Percentiles rank a stretch among this genome's conserved stretches.
Conservation (phyloP, 2,113 vertebrate species). For the Rhabdornis inornatus region DNA sequence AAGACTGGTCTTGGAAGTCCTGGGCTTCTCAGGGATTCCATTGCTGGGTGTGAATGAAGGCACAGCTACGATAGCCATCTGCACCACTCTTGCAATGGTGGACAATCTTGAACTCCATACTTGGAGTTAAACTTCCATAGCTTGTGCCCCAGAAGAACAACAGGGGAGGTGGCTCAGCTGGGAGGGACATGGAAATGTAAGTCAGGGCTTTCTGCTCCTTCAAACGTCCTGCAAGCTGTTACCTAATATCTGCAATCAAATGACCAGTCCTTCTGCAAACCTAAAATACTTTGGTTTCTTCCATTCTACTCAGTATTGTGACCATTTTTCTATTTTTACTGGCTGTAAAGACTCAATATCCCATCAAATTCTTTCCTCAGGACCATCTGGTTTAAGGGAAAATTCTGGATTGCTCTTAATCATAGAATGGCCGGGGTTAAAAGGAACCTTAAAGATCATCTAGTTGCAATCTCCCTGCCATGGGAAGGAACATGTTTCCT, state of each 20-base stretch:
- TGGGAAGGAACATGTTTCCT: background rate
- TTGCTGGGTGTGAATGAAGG: background rate
- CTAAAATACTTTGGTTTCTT: background rate
- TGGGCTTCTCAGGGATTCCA: background rate
- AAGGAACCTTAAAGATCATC: background rate
- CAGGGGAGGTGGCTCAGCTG: background rate
- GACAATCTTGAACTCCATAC: background rate
- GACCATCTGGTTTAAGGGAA: background rate
- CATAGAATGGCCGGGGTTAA: background rate
- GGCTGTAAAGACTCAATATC: background rate
- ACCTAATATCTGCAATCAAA: background rate
- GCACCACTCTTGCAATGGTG: rapidly evolving
- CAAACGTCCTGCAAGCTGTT: background rate
- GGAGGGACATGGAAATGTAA: background rate
- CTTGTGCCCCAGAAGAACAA: background rate
- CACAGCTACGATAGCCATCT: background rate
- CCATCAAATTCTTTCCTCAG: background rate
- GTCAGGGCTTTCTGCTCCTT: background rate
- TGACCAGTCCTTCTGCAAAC: background rate
- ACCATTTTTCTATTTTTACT: background rate
- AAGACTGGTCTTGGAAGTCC: background rate
- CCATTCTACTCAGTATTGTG: background rate
- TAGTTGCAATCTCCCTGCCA: background rate
- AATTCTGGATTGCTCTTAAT: background rate
- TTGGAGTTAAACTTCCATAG: background rate